These are phyloP conservation scores for Salminus brasiliensis DNA, from an alignment of 2,113 vertebrate genomes.

Conservation along the genomic window DNA sequence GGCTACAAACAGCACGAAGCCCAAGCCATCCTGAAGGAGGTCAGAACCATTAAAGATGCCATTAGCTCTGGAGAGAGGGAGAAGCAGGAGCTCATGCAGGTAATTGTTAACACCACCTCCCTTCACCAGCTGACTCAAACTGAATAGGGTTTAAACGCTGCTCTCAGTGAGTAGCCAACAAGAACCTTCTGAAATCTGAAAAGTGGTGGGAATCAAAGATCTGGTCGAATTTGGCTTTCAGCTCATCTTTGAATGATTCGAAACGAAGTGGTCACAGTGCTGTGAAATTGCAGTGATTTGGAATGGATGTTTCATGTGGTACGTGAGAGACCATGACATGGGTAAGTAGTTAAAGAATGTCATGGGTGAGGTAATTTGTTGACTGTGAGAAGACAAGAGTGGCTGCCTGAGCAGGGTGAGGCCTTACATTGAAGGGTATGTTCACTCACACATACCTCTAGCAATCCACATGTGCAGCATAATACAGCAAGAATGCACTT, in stretches of 20 bases:
- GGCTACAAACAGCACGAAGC: conserved; percentile 93
- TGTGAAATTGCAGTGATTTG: too few relatives aligned
- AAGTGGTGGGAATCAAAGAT: too few relatives aligned
- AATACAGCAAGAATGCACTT: background rate
- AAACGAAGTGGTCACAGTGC: too few relatives aligned
- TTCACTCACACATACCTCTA: background rate
- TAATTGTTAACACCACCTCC: conserved; percentile 56
- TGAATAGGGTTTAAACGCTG: background rate
- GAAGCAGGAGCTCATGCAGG: conserved; percentile 96
- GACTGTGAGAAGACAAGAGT: conserved; percentile 30
- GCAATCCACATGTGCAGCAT: background rate
- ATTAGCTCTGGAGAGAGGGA: conserved; percentile 95
- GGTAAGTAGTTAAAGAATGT: conserved; percentile 22
- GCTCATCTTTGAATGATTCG: too few relatives aligned
- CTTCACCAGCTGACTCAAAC: background rate
- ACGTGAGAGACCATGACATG: background rate
- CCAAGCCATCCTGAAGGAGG: conserved; percentile 93
- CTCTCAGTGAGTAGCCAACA: too few relatives aligned
- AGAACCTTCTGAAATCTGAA: too few relatives aligned
- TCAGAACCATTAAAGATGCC: conserved; percentile 91
- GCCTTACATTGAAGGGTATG: conserved; percentile 7
- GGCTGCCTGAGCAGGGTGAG: conserved; percentile 25
- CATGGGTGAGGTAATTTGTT: conserved; percentile 50
- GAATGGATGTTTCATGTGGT: background rate
- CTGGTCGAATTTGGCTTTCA: background rate